phyloP scores from a whole-genome alignment of 2,113 vertebrate genomes.

The Misgurnus anguillicaudatus region DNA sequence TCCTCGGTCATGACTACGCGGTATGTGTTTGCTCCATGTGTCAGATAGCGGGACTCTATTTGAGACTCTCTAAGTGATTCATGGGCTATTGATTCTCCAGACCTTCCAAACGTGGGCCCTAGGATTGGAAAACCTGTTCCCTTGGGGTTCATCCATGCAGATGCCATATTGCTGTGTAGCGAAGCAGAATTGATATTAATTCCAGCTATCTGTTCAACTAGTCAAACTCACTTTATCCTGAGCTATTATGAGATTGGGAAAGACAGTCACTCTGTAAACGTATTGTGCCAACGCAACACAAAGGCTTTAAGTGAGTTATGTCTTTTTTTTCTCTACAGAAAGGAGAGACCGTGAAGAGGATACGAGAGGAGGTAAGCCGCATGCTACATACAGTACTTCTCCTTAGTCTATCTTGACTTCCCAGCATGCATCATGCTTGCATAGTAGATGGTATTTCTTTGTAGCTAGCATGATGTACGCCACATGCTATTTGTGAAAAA shows the following conservation, averaged over 20 bases:
- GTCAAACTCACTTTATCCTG: conserved; percentile 22
- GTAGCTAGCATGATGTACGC: neutral
- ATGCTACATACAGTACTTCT: neutral
- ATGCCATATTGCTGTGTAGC: conserved; percentile 24
- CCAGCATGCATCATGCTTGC: neutral
- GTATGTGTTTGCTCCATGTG: neutral
- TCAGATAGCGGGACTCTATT: conserved; percentile 10
- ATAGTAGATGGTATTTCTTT: neutral
- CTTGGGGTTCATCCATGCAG: conserved; percentile 30
- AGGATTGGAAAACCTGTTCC: conserved; percentile 17
- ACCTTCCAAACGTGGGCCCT: neutral
- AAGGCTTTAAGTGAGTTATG: conserved; percentile 6
- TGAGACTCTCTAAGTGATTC: conserved; percentile 26
- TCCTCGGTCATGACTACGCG: neutral
- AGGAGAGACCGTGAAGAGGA: conserved; percentile 93
- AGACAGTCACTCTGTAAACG: neutral
- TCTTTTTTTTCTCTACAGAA: conserved; percentile 75
- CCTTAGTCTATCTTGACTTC: neutral
- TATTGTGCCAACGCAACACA: neutral
- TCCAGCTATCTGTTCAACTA: conserved; percentile 14
- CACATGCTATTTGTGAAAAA: conserved; percentile 28
- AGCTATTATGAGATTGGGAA: neutral
- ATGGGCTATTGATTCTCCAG: conserved; percentile 34
- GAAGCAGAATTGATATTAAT: conserved; percentile 45
- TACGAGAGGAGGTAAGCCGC: conserved; percentile 89